phyloP scores from a whole-genome alignment of 2,797 vertebrate species.

The Gambelia wislizenii region DNA sequence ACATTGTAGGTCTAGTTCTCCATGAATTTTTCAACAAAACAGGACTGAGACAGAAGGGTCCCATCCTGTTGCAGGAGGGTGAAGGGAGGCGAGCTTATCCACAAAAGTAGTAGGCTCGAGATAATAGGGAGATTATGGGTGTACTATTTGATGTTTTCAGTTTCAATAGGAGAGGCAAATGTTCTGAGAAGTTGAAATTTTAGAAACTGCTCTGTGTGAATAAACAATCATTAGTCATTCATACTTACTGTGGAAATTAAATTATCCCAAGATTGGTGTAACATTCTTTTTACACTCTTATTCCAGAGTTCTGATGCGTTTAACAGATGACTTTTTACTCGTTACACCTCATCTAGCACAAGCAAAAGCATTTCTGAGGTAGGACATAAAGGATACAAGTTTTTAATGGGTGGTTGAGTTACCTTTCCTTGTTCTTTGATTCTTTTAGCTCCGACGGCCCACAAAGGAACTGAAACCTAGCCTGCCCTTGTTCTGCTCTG shows the following conservation, averaged over 20 bases:
- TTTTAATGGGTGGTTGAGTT: conserved; percentile 19
- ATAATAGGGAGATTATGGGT: neutral
- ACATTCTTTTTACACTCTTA: conserved; percentile 7
- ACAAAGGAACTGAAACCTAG: neutral
- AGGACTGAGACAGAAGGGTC: too few species aligned
- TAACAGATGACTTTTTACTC: conserved; percentile 95
- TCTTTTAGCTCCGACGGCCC: neutral
- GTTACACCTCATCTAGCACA: conserved; percentile 88
- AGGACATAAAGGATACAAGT: conserved; percentile 48
- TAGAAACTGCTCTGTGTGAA: neutral
- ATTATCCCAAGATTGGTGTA: neutral
- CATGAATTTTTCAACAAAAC: too few species aligned
- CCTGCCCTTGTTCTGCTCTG: neutral
- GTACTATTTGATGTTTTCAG: neutral
- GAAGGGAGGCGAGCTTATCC: too few species aligned
- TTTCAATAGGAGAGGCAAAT: neutral
- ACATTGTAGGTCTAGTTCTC: too few species aligned
- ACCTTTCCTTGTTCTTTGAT: neutral
- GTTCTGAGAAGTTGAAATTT: neutral
- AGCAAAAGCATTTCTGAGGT: conserved; percentile 90
- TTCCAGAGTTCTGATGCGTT: conserved; percentile 88
- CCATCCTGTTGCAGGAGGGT: too few species aligned
- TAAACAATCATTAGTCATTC: neutral
- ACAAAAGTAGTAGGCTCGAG: neutral
- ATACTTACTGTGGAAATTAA: rapidly evolving